These are phyloP conservation scores for Danaus chrysippus DNA, from an alignment of 2,888 invertebrate genomes.

Conservation along the genomic window DNA sequence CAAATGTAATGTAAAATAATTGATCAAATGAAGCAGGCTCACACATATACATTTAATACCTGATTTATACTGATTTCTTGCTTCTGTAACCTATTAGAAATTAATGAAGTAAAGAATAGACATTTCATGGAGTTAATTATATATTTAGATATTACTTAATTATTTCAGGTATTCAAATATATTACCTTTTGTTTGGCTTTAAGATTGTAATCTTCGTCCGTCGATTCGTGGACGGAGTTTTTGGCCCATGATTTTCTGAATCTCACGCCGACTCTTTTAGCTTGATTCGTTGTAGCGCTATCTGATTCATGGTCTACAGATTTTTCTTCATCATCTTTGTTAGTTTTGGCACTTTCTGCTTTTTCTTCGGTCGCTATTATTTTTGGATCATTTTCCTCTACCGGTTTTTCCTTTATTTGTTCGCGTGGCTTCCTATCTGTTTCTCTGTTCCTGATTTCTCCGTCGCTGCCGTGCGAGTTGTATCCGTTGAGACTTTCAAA, in stretches of 20 bases:
- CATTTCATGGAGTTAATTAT: slow-evolving; percentile 24
- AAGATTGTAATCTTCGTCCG: slow-evolving; percentile 58
- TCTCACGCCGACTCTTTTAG: slow-evolving; percentile 61
- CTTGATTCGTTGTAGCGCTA: slow-evolving; percentile 53
- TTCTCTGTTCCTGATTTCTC: slow-evolving; percentile 48
- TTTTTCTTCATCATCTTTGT: slow-evolving; percentile 59
- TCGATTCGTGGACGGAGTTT: slow-evolving; percentile 54
- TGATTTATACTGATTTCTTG: slow-evolving; percentile 51
- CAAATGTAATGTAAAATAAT: background rate
- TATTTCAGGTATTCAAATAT: slow-evolving; percentile 10
- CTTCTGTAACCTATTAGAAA: slow-evolving; percentile 52
- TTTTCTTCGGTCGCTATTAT: slow-evolving; percentile 10
- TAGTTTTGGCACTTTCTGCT: slow-evolving; percentile 12
- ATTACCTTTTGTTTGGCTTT: slow-evolving; percentile 65
- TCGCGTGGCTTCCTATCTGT: slow-evolving; percentile 16
- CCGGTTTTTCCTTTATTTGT: slow-evolving; percentile 12
- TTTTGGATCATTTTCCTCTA: slow-evolving; percentile 21
- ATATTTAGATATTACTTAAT: slow-evolving; percentile 12
- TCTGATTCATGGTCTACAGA: slow-evolving; percentile 61
- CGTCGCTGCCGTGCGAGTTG: slow-evolving; percentile 84
- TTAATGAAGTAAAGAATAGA: slow-evolving; percentile 31
- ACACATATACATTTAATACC: slow-evolving; percentile 43
- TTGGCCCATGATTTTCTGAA: slow-evolving; percentile 65
- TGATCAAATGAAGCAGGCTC: slow-evolving; percentile 32
- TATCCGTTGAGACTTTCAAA: slow-evolving; percentile 92